These are phyloP conservation scores for Chymomyza caudatula DNA, from an alignment of 2,888 invertebrate species.

Conservation along the genomic window DNA sequence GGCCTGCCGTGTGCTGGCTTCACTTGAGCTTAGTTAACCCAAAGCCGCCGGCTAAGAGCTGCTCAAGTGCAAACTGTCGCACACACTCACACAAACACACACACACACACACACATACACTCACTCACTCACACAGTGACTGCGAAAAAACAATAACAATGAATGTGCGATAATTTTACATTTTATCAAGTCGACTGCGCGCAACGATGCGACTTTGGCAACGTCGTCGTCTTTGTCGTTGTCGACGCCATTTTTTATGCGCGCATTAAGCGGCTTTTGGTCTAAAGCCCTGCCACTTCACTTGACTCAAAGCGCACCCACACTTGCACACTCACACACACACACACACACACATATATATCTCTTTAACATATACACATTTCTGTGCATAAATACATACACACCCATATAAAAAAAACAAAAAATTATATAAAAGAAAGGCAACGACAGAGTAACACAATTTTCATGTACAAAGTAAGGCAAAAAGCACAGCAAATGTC, in stretches of 20 bases:
- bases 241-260: slow-evolving; percentile 67
- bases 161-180: slow-evolving; percentile 72
- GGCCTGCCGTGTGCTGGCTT: slow-evolving; percentile 58
- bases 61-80: not conserved
- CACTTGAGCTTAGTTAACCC: slow-evolving; percentile 58
- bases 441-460: slow-evolving; percentile 37
- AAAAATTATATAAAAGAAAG: slow-evolving; percentile 42
- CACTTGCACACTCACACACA: not conserved
- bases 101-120: not conserved
- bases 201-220: not conserved
- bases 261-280: slow-evolving; percentile 68
- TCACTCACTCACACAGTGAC: not conserved
- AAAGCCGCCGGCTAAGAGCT: slow-evolving; percentile 23
- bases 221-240: slow-evolving; percentile 34
- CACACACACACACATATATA: not conserved
- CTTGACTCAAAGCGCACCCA: slow-evolving; percentile 19
- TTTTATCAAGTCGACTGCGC: slow-evolving; percentile 60
- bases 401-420: slow-evolving; percentile 6
- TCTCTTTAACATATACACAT: slow-evolving; percentile 1
- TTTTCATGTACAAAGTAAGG: slow-evolving; percentile 53
- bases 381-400: slow-evolving; percentile 7
- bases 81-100: slow-evolving; percentile 9
- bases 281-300: slow-evolving; percentile 68
- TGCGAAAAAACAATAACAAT: slow-evolving; percentile 62
- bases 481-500: slow-evolving; percentile 59